A percentile compares a stretch with the other conserved stretches of the same genome.
phyloP scores from a whole-genome alignment of 2,888 invertebrate species.

The Euspilapteryx auroguttella region DNA sequence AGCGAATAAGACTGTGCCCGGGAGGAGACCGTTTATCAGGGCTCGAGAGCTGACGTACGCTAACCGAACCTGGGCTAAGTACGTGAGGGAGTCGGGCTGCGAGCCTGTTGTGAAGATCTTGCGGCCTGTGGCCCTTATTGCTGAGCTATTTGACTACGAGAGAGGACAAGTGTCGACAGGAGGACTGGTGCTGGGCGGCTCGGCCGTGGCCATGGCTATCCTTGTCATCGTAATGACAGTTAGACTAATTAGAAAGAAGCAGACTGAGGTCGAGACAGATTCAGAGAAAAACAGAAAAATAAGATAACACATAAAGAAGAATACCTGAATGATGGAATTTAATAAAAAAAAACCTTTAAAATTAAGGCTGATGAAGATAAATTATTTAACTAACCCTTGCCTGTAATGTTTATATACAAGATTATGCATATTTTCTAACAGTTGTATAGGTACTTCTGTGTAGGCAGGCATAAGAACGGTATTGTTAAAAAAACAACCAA shows the following conservation, averaged over 20 bases:
- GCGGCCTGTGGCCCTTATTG: conserved; percentile 35
- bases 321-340: too few species aligned
- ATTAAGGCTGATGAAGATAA: too few species aligned
- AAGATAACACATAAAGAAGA: conserved; percentile 24
- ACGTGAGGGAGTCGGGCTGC: conserved; percentile 68
- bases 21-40: conserved; percentile 59
- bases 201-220: conserved; percentile 26
- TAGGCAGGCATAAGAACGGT: background rate
- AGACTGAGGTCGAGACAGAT: conserved; percentile 11
- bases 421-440: background rate
- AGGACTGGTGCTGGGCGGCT: conserved; percentile 26
- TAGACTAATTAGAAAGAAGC: conserved; percentile 23
- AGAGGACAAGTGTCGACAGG: conserved; percentile 19
- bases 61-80: conserved; percentile 73
- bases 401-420: background rate
- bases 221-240: conserved; percentile 36
- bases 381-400: background rate
- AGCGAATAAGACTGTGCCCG: conserved; percentile 52
- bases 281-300: conserved; percentile 32
- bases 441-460: background rate
- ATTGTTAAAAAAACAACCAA: background rate
- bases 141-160: conserved; percentile 17
- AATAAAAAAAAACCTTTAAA: too few species aligned
- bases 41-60: conserved; percentile 60
- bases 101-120: conserved; percentile 53